Evolutionary conservation across 2,113 vertebrate genomes (phyloP).

Genomic region (Cairina moschata): DNA sequence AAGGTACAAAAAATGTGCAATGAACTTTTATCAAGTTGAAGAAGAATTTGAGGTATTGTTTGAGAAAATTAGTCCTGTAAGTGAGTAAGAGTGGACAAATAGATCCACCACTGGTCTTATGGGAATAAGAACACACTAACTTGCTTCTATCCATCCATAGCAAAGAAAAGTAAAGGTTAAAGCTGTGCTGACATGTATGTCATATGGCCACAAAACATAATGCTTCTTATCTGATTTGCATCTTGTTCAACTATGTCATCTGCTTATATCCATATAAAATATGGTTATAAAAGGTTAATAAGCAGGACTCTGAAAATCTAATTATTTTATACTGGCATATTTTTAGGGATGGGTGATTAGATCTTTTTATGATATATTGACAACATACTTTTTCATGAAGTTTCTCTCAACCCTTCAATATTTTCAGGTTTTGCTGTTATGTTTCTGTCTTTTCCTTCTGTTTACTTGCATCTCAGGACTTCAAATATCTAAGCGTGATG

Average conservation of each 20-base stretch:
- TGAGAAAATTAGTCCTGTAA: neutral
- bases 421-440: neutral
- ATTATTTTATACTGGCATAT: neutral
- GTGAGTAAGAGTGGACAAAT: neutral
- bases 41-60: neutral
- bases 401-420: neutral
- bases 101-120: accelerated
- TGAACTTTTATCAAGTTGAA: neutral
- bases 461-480: neutral
- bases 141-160: neutral
- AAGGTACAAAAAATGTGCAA: neutral
- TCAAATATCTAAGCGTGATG: neutral
- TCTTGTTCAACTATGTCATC: neutral
- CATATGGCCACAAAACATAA: accelerated
- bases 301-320: neutral
- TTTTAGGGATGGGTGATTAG: neutral
- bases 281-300: neutral
- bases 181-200: neutral
- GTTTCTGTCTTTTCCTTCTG: neutral
- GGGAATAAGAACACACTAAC: neutral
- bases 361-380: neutral
- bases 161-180: neutral
- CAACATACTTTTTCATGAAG: neutral
- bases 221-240: neutral
- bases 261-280: neutral